Evolutionary conservation across 2,888 invertebrate genomes (phyloP).

Genomic region (Campopleginae sp.): DNA sequence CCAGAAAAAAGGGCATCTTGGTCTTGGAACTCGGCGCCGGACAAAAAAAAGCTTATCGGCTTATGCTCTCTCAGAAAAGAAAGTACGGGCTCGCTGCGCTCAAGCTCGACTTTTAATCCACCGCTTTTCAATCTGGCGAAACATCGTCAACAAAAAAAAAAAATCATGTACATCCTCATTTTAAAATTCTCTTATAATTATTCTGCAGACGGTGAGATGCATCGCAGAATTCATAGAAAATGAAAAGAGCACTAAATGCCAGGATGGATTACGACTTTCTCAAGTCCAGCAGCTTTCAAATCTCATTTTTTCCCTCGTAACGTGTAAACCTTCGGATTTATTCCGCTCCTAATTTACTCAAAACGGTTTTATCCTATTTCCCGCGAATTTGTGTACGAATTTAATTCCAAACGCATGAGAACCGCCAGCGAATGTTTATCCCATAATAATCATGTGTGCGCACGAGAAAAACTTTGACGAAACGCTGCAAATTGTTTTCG

Average conservation of each 20-base stretch:
- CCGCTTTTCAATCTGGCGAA: slow-evolving; percentile 13
- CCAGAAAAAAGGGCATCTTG: background rate
- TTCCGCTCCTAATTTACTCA: background rate
- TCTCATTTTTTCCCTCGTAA: background rate
- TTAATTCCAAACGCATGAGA: background rate
- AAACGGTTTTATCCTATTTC: background rate
- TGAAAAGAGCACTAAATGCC: background rate
- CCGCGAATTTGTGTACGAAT: background rate
- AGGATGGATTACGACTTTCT: background rate
- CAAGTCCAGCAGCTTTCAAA: background rate
- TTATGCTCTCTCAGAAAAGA: slow-evolving; percentile 40
- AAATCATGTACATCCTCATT: background rate
- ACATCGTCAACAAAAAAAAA: background rate
- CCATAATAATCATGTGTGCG: background rate
- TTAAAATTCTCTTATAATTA: background rate
- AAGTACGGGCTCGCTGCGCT: slow-evolving; percentile 25
- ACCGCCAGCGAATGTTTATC: background rate
- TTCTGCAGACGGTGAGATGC: background rate
- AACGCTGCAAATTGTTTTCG: background rate
- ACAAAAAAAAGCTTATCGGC: slow-evolving; percentile 41
- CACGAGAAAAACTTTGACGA: background rate
- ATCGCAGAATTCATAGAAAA: background rate
- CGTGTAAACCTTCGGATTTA: background rate
- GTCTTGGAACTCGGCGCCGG: slow-evolving; percentile 21
- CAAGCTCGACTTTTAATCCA: slow-evolving; percentile 32